Evolutionary conservation across 2,113 vertebrate genomes (phyloP), one percentile per base, ranked within the genome.

Genomic region (Chlorocebus sabaeus): DNA sequence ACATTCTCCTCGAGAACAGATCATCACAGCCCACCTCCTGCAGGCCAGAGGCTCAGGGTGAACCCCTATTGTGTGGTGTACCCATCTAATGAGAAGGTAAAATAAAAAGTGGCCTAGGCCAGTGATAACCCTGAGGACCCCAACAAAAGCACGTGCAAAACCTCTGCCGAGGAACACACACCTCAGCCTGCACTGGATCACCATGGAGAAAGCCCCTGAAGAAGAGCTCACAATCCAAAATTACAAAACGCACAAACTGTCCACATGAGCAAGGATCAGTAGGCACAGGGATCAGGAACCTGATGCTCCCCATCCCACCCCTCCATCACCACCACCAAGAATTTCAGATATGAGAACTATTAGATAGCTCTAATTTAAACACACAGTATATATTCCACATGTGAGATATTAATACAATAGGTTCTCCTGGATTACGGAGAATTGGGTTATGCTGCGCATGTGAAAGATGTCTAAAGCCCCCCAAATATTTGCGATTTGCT

Each of bases 181-280:
- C 32, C 73, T 61, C 43, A 78, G 73, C 45, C 35, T 84, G 2
- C 40, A 57, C 6, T 43, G 32, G 50, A 52, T 72, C 18, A 25
- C 50, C 32, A 78, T 18, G 1, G 8, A 80, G 32, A 27, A 89
- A 93, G 20, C 0, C 40, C 64, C 40, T 40, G 32, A 87, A 50
- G 72, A 57, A 72, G 79, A 93, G 17, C 40, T 85, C 93, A 85
- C 9, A 18, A 38, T 52, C 10, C 59, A 80, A 84, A 55, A 95
- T 45, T 30, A 87, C 14, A 75, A 95, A 75, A 73, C 27, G 88
- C 5, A 45, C 50, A 72, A 14, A 52, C 45, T 12, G 50, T 45
- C 38, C 13, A 70, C 59, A 81, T 16, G 45, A 93, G 48, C 64
- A 75, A 76, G 9, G 45, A 38, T 48, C 30, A 57, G 22, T 0